Conservation (phyloP, 2,888 invertebrate genomes). For the Epinotia ramella region DNA sequence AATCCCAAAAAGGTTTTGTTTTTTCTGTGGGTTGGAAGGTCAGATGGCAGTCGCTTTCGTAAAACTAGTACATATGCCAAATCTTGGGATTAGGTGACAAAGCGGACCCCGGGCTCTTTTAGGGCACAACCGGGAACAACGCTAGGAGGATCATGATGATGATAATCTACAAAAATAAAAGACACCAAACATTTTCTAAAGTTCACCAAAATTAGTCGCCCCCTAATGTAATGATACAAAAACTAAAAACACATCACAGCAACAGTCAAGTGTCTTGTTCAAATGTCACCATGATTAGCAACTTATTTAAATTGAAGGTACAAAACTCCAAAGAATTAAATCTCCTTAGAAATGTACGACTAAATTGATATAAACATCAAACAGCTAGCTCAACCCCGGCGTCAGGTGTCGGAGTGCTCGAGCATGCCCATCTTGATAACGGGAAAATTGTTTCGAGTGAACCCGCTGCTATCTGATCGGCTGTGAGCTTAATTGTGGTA, state of each 20-base stretch:
- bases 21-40: too few species aligned
- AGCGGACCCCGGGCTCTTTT: too few species aligned
- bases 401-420: constrained; percentile 50
- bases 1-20: too few species aligned
- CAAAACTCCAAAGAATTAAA: constrained; percentile 1
- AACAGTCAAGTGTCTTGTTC: not conserved
- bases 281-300: not conserved
- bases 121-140: too few species aligned
- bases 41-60: too few species aligned
- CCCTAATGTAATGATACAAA: not conserved
- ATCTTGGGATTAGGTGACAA: too few species aligned
- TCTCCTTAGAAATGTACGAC: constrained; percentile 1
- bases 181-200: not conserved
- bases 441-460: constrained; percentile 79
- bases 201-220: not conserved
- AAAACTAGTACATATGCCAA: too few species aligned
- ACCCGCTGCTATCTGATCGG: constrained; percentile 76
- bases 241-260: not conserved
- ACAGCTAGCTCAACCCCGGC: constrained; percentile 36
- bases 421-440: constrained; percentile 73
- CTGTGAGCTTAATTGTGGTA: constrained; percentile 44
- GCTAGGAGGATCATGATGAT: not conserved
- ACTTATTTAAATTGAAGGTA: not conserved
- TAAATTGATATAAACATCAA: constrained; percentile 39
- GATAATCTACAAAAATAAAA: not conserved